Base-by-base conservation (phyloP, 2,113 vertebrate species). In the Entosphenus tridentatus region DNA sequence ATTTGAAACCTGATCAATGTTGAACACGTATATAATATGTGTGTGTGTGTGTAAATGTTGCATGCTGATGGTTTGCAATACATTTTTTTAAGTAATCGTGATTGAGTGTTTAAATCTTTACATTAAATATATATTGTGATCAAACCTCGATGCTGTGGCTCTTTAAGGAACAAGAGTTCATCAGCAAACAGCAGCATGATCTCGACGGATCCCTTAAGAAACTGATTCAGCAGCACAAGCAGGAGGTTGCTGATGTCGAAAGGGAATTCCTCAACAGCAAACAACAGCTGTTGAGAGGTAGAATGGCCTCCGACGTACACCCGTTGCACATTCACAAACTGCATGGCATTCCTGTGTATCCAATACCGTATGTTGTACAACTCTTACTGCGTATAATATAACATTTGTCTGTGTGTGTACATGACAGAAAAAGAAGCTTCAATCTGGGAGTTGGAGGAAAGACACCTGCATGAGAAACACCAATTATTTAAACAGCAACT, bases 401-500 rank as follows among this genome's bases (percentile, higher is more conserved):
- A 39, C 39, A 39, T 39, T 39, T 39, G 39, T 39, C 39, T 39
- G 39, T 39, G 39, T 39, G 39, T 39, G 39, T 39, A 5, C 3
- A 39, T 7, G 39, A 17, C 73, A 98, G 92, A 89, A 16, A 78
- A 83, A 1, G 93, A 96, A 75, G 83, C 79, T 0, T 80, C 79
- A 0, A 77, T 93, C 57, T 98, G 93, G 93, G 88, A 91, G 8
- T 78, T 90, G 39, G 90, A 96, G 72, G 88, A 98, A 80, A 86
- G 77, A 70, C 87, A 87, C 68, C 79, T 91, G 8, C 86, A 92
- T 16, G 90, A 98, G 79, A 80, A 77, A 18, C 87, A 95, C 72
- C 93, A 98, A 80, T 78, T 91, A 1, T 12, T 84, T 69, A 96
- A 95, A 76, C 92, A 96, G 79, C 93, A 98, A 77, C 78, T 96